phyloP scores from a whole-genome alignment of 2,797 vertebrate species.

The Muscicapa comitata region DNA sequence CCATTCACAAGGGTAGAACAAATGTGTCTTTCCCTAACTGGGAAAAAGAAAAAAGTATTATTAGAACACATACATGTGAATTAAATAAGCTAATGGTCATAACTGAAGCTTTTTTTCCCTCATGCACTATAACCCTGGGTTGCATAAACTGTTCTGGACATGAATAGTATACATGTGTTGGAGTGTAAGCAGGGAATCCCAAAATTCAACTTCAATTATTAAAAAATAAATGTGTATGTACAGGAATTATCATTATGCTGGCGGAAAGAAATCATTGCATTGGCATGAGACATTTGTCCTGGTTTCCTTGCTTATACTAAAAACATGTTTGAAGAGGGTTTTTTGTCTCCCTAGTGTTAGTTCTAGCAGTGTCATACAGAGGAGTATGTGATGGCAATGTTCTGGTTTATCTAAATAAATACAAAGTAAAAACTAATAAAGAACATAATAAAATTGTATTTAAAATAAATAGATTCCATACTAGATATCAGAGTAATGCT shows the following conservation, averaged over 20 bases:
- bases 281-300: neutral
- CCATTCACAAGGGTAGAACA: neutral
- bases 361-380: slow-evolving; percentile 10
- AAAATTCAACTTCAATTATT: slow-evolving; percentile 10
- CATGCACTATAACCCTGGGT: neutral
- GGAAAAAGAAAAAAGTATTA: neutral
- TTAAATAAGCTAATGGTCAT: neutral
- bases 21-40: neutral
- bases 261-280: neutral
- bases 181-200: neutral
- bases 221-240: neutral
- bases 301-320: slow-evolving; percentile 55
- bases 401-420: slow-evolving; percentile 67
- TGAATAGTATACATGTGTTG: neutral
- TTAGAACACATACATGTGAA: neutral
- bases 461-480: neutral
- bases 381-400: slow-evolving; percentile 27
- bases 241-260: neutral
- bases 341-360: slow-evolving; percentile 11
- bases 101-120: neutral
- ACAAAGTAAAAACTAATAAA: neutral
- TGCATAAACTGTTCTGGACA: neutral
- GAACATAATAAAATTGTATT: neutral
- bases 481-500: neutral
- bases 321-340: slow-evolving; percentile 64